Evolutionary conservation across 1,140 invertebrate species (phyloP).

Genomic region (Lordiphosa mommai): DNA sequence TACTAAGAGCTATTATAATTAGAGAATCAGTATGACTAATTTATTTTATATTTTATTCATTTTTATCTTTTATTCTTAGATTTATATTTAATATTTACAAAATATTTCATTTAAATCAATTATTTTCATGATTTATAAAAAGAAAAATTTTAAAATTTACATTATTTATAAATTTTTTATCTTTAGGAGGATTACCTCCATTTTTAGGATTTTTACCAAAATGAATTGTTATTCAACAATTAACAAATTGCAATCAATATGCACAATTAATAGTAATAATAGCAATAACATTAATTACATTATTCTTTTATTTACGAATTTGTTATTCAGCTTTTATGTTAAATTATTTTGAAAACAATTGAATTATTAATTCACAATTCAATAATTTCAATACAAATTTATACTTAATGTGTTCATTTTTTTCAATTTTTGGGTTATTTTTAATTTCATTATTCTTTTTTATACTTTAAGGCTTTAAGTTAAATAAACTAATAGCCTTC

Average conservation of each 20-base stretch:
- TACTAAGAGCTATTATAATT: constrained; percentile 76
- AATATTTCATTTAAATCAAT: constrained; percentile 80
- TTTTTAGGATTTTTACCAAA: constrained; percentile 82
- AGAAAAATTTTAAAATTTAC: constrained; percentile 79
- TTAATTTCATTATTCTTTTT: constrained; percentile 72
- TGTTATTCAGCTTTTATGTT: constrained; percentile 77
- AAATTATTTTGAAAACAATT: constrained; percentile 79
- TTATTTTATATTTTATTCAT: constrained; percentile 80
- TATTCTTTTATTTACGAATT: constrained; percentile 80
- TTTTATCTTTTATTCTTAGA: constrained; percentile 76
- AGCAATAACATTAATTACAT: constrained; percentile 80
- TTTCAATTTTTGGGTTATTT: constrained; percentile 67
- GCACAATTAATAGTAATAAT: constrained; percentile 78
- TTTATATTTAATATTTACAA: constrained; percentile 79
- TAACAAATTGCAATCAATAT: constrained; percentile 78
- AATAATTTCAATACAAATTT: constrained; percentile 46
- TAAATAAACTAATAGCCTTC: constrained; percentile 83
- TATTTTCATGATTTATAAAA: constrained; percentile 73
- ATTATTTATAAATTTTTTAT: constrained; percentile 80
- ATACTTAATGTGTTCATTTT: constrained; percentile 73
- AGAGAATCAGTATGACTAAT: constrained; percentile 78
- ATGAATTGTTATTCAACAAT: constrained; percentile 81
- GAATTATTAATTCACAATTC: constrained; percentile 31
- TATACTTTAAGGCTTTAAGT: constrained; percentile 81
- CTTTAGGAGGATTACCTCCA: constrained; percentile 81